phyloP scores from a whole-genome alignment of 2,888 invertebrate species.

The Chouioia cunea region DNA sequence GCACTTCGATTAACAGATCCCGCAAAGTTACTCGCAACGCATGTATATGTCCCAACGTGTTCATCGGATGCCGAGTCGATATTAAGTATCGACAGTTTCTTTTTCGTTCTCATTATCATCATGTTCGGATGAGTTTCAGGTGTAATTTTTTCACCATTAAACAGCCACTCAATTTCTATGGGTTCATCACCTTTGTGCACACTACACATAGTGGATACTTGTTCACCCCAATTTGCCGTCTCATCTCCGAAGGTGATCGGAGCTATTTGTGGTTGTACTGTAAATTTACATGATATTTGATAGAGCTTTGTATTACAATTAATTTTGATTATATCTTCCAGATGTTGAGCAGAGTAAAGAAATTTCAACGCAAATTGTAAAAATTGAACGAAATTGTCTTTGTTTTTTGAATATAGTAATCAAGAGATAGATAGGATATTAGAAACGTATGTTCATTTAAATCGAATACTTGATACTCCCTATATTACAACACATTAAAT shows the following conservation, averaged over 20 bases:
- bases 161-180: slow-evolving; percentile 81
- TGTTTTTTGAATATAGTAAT: no score
- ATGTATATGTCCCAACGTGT: slow-evolving; percentile 70
- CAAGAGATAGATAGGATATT: no score
- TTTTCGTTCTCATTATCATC: slow-evolving; percentile 61
- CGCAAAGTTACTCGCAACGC: slow-evolving; percentile 69
- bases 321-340: no score
- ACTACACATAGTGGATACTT: slow-evolving; percentile 80
- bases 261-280: slow-evolving; percentile 79
- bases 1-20: slow-evolving; percentile 69
- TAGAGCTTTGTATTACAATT: not conserved
- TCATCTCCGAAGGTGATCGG: slow-evolving; percentile 78
- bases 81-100: slow-evolving; percentile 65
- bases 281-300: slow-evolving; percentile 46
- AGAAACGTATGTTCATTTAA: no score
- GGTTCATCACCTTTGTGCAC: slow-evolving; percentile 85
- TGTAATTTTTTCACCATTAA: slow-evolving; percentile 75
- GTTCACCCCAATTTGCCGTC: slow-evolving; percentile 82
- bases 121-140: slow-evolving; percentile 66
- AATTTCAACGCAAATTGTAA: no score
- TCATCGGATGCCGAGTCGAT: slow-evolving; percentile 69
- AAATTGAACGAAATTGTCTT: no score
- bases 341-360: no score
- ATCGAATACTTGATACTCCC: no score
- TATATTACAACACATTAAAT: no score